These are phyloP conservation scores for Oligia strigilis DNA, from an alignment of 2,888 invertebrate genomes.

Conservation along the genomic window DNA sequence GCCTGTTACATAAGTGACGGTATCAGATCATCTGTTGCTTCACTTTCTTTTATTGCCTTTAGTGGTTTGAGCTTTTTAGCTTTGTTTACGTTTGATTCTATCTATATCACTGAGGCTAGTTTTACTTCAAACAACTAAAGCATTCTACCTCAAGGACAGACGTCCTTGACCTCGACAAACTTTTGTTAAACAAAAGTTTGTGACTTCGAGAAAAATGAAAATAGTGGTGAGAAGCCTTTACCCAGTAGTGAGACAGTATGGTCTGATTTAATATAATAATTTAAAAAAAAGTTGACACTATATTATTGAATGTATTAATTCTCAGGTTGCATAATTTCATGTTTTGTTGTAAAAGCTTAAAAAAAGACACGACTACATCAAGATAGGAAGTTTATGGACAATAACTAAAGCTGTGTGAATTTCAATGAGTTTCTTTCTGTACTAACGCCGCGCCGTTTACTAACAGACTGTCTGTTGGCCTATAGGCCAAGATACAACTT, in stretches of 20 bases:
- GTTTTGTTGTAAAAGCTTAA: background rate
- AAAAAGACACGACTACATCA: background rate
- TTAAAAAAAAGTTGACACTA: background rate
- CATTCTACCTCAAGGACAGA: background rate
- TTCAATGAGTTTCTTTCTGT: background rate
- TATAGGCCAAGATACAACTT: too few species aligned
- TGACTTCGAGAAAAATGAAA: background rate
- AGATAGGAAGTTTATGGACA: background rate
- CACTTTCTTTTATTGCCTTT: conserved; percentile 83
- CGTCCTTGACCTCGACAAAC: too few species aligned
- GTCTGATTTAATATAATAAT: background rate
- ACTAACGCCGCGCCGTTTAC: background rate
- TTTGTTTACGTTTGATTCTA: conserved; percentile 7
- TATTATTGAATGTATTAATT: background rate
- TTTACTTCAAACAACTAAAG: background rate
- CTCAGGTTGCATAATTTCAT: background rate
- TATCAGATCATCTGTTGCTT: conserved; percentile 72
- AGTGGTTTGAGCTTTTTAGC: background rate
- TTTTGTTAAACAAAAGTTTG: background rate
- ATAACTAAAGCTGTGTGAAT: background rate
- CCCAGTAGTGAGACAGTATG: background rate
- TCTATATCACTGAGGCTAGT: background rate
- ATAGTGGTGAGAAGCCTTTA: background rate
- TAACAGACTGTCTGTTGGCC: background rate
- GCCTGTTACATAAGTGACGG: conserved; percentile 85